Base-by-base conservation (phyloP, 2,888 invertebrate genomes). In the Andrena camellia region DNA sequence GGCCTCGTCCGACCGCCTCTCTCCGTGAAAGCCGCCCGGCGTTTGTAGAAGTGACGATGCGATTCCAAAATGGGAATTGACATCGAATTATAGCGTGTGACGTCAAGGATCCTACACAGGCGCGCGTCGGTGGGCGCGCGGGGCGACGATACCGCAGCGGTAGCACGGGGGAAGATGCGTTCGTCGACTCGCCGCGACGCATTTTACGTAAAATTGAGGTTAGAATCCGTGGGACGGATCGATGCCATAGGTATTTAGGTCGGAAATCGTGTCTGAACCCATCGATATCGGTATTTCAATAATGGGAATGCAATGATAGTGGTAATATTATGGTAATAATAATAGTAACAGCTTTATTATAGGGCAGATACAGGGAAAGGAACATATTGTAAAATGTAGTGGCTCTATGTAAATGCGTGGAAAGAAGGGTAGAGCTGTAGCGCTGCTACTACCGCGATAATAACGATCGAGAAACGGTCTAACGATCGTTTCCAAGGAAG, bases 21-120 rank as follows among this genome's bases (percentile, higher is more conserved):
- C 81, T 62, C 68, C 76, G 81, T 86, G 83, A 86, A 86, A 79
- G 68, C 74, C 73, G 42, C 87, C 75, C 83, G 74, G 54, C 62
- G 67, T 73, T 64, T 59, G 57, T 57, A 26, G 20, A 26, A 83
- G 81, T 62, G 84, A 79, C 74, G 84, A 75, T 78, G 79, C 66
- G 79, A 81, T 73, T 75, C 84, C 76, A 60, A 87, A 87, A 87
- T 87, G 84, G 81, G 87, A 81, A 87, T 86, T 84, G 86, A 86
- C 86, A 74, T 78, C 85, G 85, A 87, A 76, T 85, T 76, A 57
- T 57, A 68, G 74, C 74, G 50, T 79, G 84, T 79, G 84, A 83
- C 79, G 84, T 75, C 82, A 67, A 72, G 20, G n/a, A 50, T n/a
- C 66, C 42, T 60, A 54, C 23, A 54, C 48, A 33, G 59, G 10